Evolutionary conservation across 2,888 invertebrate genomes (phyloP), one percentile per base, ranked within the genome.

Genomic region (Syrphus vitripennis): DNA sequence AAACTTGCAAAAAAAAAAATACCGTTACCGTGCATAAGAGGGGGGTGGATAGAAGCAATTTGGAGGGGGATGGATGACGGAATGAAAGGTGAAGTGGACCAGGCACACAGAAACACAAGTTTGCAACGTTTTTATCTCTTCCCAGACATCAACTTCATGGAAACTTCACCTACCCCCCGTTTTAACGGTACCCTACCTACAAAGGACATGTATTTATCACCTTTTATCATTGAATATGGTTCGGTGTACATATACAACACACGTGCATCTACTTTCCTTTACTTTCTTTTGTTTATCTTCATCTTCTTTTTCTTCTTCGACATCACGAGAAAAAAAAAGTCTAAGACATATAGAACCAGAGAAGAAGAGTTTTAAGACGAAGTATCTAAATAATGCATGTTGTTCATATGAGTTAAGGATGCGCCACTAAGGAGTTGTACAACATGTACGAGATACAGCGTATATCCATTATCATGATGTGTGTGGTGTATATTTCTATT

Each of bases 1-100:
- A 71, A 21, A 19, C 53, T 24, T n/a, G n/a, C 7, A 34, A 55
- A 57, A 65, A 21, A 34, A 4, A 7, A 69, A 50, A 67, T 29
- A 29, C 4, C 3, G 9, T 19, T 16, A 6, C 12, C 2, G n/a
- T n/a, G 14, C 21, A 37, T 19, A 6, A 5, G 14, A 12, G 24
- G 24, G 21, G 21, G 48, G 29, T n/a, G 3, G 40, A 37, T n/a
- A 19, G 63, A 34, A 48, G 79, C 67, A 69, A 67, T 59, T 50
- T n/a, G 29, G 37, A 5, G 34, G 14, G 6, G 34, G 24, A 1
- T 14, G 48, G 69, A 45, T 71, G 76, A 71, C 65, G 24, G 45
- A 76, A 80, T 81, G 59, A 80, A 84, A 81, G 76, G 53, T 84
- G 76, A 84, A 84, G 81, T 84, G 84, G 84, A 81, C 81, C 81